phyloP scores from a whole-genome alignment of 2,113 vertebrate species.

The Recurvirostra avosetta region DNA sequence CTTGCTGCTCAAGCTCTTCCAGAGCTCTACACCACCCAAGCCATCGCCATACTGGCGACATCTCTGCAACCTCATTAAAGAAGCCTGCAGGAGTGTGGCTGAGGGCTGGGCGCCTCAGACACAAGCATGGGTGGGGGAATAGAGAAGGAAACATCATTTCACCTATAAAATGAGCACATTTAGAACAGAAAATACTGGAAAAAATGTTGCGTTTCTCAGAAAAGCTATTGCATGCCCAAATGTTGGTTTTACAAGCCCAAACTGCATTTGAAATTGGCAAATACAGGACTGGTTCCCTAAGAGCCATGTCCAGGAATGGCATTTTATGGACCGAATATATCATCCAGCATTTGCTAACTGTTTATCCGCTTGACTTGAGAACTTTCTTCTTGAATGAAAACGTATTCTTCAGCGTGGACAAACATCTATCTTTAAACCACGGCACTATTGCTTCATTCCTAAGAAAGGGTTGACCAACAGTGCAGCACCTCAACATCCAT shows the following conservation, averaged over 20 bases:
- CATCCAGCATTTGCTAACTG: background rate
- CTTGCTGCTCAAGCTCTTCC: background rate
- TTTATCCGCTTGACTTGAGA: background rate
- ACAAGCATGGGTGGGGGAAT: background rate
- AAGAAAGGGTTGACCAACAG: background rate
- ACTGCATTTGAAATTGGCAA: background rate
- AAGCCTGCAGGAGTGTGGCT: background rate
- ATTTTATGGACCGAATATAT: background rate
- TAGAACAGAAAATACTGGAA: background rate
- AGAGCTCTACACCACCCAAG: background rate
- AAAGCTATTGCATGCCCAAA: background rate
- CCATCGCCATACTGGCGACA: accelerated
- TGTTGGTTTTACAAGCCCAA: background rate
- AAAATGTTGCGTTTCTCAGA: background rate
- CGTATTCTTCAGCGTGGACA: background rate
- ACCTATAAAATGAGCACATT: background rate
- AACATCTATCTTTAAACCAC: background rate
- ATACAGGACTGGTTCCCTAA: background rate
- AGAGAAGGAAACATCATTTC: background rate
- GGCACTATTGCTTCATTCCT: background rate
- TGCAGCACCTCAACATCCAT: background rate
- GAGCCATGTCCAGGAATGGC: background rate
- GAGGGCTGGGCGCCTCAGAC: background rate
- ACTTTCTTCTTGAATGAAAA: background rate
- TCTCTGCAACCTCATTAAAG: background rate